Evolutionary conservation across 2,797 vertebrate genomes (phyloP), one percentile per base, ranked within the genome.

Genomic region (Thamnophis elegans): DNA sequence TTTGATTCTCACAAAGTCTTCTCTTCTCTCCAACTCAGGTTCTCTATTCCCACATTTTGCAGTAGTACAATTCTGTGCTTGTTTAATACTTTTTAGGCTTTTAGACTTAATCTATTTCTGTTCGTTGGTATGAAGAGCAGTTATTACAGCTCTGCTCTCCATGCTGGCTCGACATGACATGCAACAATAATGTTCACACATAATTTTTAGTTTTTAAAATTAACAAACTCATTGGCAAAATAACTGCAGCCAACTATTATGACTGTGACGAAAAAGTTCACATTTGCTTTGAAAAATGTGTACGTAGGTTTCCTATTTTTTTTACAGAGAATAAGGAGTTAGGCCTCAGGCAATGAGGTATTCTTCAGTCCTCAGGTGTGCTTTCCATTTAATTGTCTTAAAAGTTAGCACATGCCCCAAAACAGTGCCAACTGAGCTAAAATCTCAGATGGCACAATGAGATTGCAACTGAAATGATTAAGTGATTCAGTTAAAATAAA

Each of bases 331-430:
- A 8, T 1, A 55, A 26, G 10, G 12, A 56, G 25, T 20, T 16
- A 26, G 26, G 56, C 68, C 54, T 16, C 22, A 10, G 68, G 68
- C 53, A 56, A 28, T 42, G 85, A 28, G 20, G 28, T 28, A n/a
- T 9, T 53, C 51, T 32, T 36, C 60, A 73, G 55, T 36, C 85
- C 36, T 87, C 82, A 87, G 62, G n/a, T 73, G 20, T 25, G 54
- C n/a, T 87, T 55, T 73, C 32, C 55, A 26, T 56, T 73, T 85
- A 90, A 18, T 58, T 94, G 47, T 89, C 47, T 90, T 85, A 88
- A 36, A 96, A 88, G 54, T 89, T 93, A 94, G 85, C 36, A 92
- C 85, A 42, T 86, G 94, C 91, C 14, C 36, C 92, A 28, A 28
- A 92, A 36, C 36, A 92, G 10, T 82, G 90, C 78, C 53, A 85